Evolutionary conservation across 2,113 vertebrate genomes (phyloP).

Genomic region (Rhineura floridana): DNA sequence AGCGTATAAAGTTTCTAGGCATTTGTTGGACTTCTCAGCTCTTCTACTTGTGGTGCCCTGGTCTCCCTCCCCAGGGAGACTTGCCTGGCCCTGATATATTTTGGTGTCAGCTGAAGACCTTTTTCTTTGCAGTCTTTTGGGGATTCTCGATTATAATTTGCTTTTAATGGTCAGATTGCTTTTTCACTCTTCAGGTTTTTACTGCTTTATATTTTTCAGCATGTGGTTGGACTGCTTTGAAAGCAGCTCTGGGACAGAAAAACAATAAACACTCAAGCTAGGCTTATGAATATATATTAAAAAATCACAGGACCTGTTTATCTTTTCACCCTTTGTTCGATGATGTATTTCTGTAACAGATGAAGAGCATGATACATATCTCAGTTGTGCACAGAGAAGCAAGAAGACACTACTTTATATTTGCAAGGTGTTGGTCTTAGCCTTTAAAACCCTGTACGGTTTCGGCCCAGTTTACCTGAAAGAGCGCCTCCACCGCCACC

Average conservation of each 20-base stretch:
- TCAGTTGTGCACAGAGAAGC: not conserved
- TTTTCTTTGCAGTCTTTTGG: not conserved
- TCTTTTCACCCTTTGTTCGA: no score
- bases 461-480: no score
- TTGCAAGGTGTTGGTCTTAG: no score
- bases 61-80: not conserved
- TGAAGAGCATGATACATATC: no score
- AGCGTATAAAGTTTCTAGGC: not conserved
- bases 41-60: not conserved
- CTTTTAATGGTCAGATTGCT: not conserved
- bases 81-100: not conserved
- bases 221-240: not conserved
- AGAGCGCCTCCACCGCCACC: no score
- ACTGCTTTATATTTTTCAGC: not conserved
- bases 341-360: no score
- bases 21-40: not conserved
- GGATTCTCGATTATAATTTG: not conserved
- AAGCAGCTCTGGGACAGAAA: not conserved
- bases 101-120: not conserved
- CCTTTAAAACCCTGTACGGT: no score
- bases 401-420: not conserved
- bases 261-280: not conserved
- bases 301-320: no score
- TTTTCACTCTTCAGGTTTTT: not conserved
- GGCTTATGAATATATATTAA: no score